Evolutionary conservation across 37 sponge, comb jelly and placozoan genomes (phyloP).

Genomic region (Aplysina aerophoba): DNA sequence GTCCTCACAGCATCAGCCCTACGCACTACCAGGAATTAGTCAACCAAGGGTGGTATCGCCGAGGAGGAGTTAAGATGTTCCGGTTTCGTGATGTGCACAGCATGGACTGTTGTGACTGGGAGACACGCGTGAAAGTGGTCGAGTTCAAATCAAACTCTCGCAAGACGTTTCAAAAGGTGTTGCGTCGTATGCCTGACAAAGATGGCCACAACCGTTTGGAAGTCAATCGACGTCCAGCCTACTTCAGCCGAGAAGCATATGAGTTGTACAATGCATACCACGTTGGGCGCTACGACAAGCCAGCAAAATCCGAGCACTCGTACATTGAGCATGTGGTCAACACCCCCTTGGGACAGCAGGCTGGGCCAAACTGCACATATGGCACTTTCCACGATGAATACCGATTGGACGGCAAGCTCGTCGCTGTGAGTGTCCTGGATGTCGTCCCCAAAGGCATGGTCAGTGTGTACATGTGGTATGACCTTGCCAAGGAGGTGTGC

Average conservation of each 20-base stretch:
- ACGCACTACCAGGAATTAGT: slow-evolving; percentile 83
- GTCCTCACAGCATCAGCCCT: slow-evolving; percentile 71
- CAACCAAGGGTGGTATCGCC: slow-evolving; percentile 87
- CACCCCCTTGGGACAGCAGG: slow-evolving; percentile 56
- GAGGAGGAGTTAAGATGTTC: slow-evolving; percentile 95
- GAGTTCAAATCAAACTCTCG: slow-evolving; percentile 64
- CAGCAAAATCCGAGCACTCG: slow-evolving; percentile 67
- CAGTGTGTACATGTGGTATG: slow-evolving; percentile 94
- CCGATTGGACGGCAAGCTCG: slow-evolving; percentile 79
- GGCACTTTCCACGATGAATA: slow-evolving; percentile 92
- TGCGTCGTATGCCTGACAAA: slow-evolving; percentile 60
- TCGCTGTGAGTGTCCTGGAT: slow-evolving; percentile 87
- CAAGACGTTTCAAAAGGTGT: slow-evolving; percentile 71
- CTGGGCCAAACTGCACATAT: slow-evolving; percentile 51
- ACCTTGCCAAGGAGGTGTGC: slow-evolving; percentile 69
- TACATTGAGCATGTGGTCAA: slow-evolving; percentile 87
- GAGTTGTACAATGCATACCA: slow-evolving; percentile 86
- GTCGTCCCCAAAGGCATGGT: slow-evolving; percentile 85
- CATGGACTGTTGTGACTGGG: slow-evolving; percentile 80
- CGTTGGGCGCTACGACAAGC: slow-evolving; percentile 74
- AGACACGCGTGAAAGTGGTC: slow-evolving; percentile 73
- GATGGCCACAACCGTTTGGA: slow-evolving; percentile 57
- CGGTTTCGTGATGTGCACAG: slow-evolving; percentile 68
- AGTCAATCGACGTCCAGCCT: slow-evolving; percentile 53
- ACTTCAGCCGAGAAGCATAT: slow-evolving; percentile 79